Evolutionary conservation across 2,797 vertebrate genomes (phyloP).

Genomic region (Muscicapa comitata): DNA sequence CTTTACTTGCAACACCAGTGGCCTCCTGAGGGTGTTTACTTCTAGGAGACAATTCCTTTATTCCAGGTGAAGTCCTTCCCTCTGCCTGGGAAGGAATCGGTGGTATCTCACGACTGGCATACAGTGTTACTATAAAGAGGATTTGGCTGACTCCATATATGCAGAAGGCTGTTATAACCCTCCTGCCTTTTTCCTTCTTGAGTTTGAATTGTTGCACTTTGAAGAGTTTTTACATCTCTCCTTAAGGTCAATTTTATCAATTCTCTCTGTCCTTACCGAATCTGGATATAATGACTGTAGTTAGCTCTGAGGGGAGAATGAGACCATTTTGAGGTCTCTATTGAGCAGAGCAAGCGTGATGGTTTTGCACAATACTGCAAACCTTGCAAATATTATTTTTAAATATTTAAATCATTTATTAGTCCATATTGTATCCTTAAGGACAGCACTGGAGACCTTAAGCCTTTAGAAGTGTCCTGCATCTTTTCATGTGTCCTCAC

Average conservation of each 20-base stretch:
- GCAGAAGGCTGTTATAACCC: not conserved
- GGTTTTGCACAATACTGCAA: not conserved
- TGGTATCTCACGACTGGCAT: fast-evolving
- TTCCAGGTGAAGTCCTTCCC: not conserved
- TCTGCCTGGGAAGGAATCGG: not conserved
- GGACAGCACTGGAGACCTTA: not conserved
- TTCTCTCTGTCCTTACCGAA: not conserved
- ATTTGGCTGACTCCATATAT: not conserved
- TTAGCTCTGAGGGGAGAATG: not conserved
- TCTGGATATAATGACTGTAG: not conserved
- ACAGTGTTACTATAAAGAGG: not conserved
- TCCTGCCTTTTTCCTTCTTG: not conserved
- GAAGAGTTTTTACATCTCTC: not conserved
- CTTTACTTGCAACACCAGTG: not conserved
- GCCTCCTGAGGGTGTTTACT: not conserved
- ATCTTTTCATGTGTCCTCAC: not conserved
- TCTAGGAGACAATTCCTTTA: not conserved
- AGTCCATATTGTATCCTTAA: not conserved
- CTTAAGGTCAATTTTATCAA: not conserved
- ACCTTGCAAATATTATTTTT: not conserved
- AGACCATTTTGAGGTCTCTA: not conserved
- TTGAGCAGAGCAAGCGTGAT: not conserved
- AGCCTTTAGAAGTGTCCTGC: not conserved
- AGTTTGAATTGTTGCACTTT: not conserved
- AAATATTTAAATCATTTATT: not conserved